phyloP scores from a whole-genome alignment of 2,113 vertebrate genomes.

The Recurvirostra avosetta region DNA sequence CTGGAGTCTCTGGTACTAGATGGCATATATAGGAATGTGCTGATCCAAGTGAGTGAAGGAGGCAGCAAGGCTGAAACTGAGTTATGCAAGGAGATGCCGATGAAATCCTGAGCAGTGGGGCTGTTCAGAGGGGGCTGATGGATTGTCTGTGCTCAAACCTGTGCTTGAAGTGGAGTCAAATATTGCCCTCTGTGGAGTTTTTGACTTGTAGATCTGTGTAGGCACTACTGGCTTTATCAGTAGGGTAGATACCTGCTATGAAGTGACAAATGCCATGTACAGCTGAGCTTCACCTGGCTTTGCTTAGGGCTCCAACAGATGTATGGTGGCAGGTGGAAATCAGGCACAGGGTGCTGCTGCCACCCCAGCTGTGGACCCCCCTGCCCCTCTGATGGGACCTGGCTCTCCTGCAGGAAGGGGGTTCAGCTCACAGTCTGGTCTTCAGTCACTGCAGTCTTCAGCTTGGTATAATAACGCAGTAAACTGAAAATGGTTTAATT shows the following conservation, averaged over 20 bases:
- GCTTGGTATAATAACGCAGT: not conserved
- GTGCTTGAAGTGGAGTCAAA: not conserved
- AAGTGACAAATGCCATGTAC: not conserved
- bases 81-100: not conserved
- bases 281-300: not conserved
- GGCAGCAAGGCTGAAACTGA: not conserved
- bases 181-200: not conserved
- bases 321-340: not conserved
- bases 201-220: too few relatives aligned
- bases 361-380: not conserved
- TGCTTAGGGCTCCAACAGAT: not conserved
- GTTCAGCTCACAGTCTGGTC: accelerated
- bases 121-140: not conserved
- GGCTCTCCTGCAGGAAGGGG: not conserved
- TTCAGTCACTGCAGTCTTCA: not conserved
- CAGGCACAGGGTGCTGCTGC: not conserved
- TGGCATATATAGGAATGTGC: not conserved
- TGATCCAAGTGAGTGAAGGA: not conserved
- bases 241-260: not conserved
- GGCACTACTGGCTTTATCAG: not conserved
- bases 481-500: not conserved
- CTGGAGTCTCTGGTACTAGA: not conserved
- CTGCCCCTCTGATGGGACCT: not conserved
- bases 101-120: not conserved
- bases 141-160: not conserved